phyloP scores from a whole-genome alignment of 2,888 invertebrate species.

The Papilio protenor region DNA sequence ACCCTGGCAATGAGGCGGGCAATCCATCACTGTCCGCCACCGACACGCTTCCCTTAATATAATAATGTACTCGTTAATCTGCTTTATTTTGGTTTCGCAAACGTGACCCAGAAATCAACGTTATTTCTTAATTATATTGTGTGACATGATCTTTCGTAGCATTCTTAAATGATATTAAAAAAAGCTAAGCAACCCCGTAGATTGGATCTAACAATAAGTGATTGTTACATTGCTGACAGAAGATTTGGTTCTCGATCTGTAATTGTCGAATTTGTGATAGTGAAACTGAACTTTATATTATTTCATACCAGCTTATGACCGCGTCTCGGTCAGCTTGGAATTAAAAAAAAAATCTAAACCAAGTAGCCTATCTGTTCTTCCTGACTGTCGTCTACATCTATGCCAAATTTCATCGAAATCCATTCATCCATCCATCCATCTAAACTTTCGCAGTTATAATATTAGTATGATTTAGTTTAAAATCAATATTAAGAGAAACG shows the following conservation, averaged over 20 bases:
- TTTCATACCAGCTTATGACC: too few species aligned
- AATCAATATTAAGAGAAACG: too few species aligned
- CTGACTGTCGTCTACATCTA: too few species aligned
- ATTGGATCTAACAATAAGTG: not conserved
- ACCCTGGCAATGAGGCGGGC: constrained; percentile 10
- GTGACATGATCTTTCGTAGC: not conserved
- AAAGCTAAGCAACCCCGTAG: not conserved
- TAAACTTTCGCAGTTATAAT: too few species aligned
- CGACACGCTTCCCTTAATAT: constrained; percentile 27
- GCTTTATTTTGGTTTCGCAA: constrained; percentile 17
- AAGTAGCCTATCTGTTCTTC: too few species aligned
- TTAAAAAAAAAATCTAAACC: too few species aligned
- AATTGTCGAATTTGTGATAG: too few species aligned
- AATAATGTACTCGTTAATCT: constrained; percentile 40
- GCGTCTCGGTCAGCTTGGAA: too few species aligned
- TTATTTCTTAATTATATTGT: constrained; percentile 12
- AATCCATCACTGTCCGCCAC: constrained; percentile 35
- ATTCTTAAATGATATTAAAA: not conserved
- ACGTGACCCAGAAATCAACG: constrained; percentile 15
- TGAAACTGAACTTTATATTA: too few species aligned
- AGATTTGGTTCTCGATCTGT: not conserved
- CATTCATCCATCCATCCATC: too few species aligned
- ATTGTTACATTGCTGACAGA: not conserved
- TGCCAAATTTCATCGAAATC: too few species aligned
- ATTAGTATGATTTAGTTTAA: too few species aligned